Evolutionary conservation across 2,797 vertebrate genomes (phyloP).

Genomic region (Eospalax fontanierii): DNA sequence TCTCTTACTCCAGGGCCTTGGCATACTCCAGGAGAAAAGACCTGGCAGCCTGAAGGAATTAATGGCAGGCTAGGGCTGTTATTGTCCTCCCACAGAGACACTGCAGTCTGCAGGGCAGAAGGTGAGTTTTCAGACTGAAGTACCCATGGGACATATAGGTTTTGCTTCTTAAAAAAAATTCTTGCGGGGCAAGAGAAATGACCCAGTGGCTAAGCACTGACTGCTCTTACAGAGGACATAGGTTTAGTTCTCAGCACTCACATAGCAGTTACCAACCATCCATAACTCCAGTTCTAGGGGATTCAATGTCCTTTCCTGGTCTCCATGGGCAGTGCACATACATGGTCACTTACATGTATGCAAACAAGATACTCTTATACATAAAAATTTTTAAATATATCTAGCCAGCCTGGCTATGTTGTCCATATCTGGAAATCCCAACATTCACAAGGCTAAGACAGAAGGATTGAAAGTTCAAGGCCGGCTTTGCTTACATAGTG

Average conservation of each 20-base stretch:
- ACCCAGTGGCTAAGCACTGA: too few relatives aligned
- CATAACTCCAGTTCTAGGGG: too few relatives aligned
- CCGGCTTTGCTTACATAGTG: not conserved
- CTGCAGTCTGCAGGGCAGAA: slow-evolving; percentile 41
- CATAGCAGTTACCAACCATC: too few relatives aligned
- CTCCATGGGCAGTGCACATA: too few relatives aligned
- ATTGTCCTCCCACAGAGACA: slow-evolving; percentile 72
- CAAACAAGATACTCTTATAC: too few relatives aligned
- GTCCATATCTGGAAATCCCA: not conserved
- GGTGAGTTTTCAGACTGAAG: slow-evolving; percentile 65
- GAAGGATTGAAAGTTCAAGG: not conserved
- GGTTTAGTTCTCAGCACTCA: too few relatives aligned
- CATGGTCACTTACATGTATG: too few relatives aligned
- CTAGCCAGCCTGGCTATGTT: not conserved
- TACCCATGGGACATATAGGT: not conserved
- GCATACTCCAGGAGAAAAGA: slow-evolving; percentile 72
- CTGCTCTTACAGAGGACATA: too few relatives aligned
- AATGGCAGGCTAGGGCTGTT: slow-evolving; percentile 42
- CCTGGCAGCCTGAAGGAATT: slow-evolving; percentile 43
- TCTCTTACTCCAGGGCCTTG: slow-evolving; percentile 64
- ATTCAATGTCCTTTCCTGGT: too few relatives aligned
- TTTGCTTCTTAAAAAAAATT: slow-evolving; percentile 31
- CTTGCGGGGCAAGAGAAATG: too few relatives aligned
- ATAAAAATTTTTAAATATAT: not conserved
- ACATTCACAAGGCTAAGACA: not conserved